Base-by-base conservation (phyloP, 2,113 vertebrate genomes). In the Toxotes chatareus region DNA sequence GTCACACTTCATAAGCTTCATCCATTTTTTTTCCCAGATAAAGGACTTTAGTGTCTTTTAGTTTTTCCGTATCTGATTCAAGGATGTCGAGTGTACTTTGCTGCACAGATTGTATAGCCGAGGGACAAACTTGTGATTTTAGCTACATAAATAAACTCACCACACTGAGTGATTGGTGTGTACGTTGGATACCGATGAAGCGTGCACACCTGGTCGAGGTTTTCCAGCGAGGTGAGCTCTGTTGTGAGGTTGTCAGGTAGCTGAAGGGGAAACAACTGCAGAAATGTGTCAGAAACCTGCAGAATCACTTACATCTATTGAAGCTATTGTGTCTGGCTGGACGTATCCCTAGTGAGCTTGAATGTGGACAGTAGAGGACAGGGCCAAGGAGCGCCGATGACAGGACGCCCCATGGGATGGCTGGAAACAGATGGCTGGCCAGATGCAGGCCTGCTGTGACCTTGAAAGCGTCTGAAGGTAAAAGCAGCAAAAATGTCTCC, bases 351-450 rank as follows among this genome's bases (percentile, higher is more conserved):
- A 32, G 67, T 13, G 79, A 83, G 67, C 23, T n/a, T 38, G 67
- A 55, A 21, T 46, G 74, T 46, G 85, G 90, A 92, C 89, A 91
- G 90, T 71, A 91, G 84, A 93, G 82, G 92, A 92, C 91, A 14
- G 80, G 83, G 77, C 85, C 79, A 77, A 84, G 84, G 80, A 86
- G 85, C 12, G 17, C 3, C 17, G 67, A 75, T 94, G 93, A 92
- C 92, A 79, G 77, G 74, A 59, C 34, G 27, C 89, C 91, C 90
- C 91, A 6, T 34, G 89, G 87, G 91, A 91, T 27, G 73, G 51
- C 67, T 40, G 76, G 63, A 83, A 92, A 86, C 94, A 95, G 94
- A 95, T 95, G 94, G 93, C 79, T 60, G 79, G 84, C 85, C 91
- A 93, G 92, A 94, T 93, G 93, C 79, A 86, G 83, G 84, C 67